A percentile compares a stretch with the other conserved stretches of the same genome.
These are phyloP conservation scores for Psittacara wagleri DNA, from an alignment of 2,113 vertebrate genomes.

Conservation along the genomic window DNA sequence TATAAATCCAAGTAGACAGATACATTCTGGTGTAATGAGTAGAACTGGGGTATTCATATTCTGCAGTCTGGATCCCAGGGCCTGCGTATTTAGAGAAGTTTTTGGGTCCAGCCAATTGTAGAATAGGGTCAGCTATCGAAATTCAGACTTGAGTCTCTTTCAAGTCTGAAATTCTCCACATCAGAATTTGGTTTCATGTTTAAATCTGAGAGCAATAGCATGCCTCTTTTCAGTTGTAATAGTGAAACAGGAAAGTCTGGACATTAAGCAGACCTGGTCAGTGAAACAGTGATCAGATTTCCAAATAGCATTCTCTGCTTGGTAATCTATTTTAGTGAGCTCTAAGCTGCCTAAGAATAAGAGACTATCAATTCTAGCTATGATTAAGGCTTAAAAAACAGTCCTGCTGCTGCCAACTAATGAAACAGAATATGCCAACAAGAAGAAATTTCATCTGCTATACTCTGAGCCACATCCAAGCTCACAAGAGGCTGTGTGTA, in stretches of 20 bases:
- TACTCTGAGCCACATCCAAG: background rate
- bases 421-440: constrained; percentile 8
- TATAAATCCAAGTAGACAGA: background rate
- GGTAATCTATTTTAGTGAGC: constrained; percentile 7
- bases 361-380: constrained; percentile 2
- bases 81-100: background rate
- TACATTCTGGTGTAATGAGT: background rate
- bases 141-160: background rate
- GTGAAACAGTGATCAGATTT: background rate
- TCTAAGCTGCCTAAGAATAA: constrained; percentile 29
- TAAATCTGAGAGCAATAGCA: background rate
- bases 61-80: background rate
- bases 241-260: background rate
- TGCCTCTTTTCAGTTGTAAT: background rate
- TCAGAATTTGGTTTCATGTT: background rate
- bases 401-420: background rate
- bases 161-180: background rate
- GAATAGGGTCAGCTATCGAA: background rate
- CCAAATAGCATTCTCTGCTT: background rate
- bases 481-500: background rate
- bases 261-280: background rate
- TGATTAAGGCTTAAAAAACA: background rate
- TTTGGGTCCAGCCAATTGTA: background rate
- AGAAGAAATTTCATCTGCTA: constrained; percentile 1
- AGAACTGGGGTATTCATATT: background rate